These are phyloP conservation scores for Pogona vitticeps DNA, from an alignment of 2,113 vertebrate species.

Conservation along the genomic window DNA sequence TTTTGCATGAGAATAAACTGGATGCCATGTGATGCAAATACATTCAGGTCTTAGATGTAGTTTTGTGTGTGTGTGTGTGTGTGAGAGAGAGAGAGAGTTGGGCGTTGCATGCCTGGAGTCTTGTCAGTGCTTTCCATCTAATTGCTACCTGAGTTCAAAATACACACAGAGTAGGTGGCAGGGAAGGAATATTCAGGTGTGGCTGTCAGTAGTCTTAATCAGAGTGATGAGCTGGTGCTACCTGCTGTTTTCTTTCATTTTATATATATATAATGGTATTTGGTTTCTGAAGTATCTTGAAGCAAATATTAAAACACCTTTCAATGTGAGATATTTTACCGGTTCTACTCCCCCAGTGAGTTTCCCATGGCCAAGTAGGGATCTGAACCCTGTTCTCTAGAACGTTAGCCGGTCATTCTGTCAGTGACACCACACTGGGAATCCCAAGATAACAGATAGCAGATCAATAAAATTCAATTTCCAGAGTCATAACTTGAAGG, in stretches of 20 bases:
- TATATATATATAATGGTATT: too few species aligned
- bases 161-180: not conserved
- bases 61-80: too few species aligned
- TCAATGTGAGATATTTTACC: too few species aligned
- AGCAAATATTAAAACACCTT: not conserved
- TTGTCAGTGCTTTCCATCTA: not conserved
- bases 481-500: too few species aligned
- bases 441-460: too few species aligned
- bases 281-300: not conserved
- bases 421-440: too few species aligned
- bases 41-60: not conserved
- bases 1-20: not conserved
- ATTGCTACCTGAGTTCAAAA: not conserved
- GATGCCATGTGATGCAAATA: not conserved
- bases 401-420: too few species aligned
- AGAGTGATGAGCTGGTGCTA: not conserved
- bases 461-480: too few species aligned
- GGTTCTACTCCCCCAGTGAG: too few species aligned
- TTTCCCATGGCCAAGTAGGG: too few species aligned
- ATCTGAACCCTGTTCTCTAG: too few species aligned
- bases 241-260: not conserved
- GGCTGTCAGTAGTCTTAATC: not conserved
- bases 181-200: not conserved
- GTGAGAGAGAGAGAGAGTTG: too few species aligned
- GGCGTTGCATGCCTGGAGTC: constrained; percentile 4